These are phyloP conservation scores for Mustela lutreola DNA, from an alignment of 2,113 vertebrate species.

Conservation along the genomic window DNA sequence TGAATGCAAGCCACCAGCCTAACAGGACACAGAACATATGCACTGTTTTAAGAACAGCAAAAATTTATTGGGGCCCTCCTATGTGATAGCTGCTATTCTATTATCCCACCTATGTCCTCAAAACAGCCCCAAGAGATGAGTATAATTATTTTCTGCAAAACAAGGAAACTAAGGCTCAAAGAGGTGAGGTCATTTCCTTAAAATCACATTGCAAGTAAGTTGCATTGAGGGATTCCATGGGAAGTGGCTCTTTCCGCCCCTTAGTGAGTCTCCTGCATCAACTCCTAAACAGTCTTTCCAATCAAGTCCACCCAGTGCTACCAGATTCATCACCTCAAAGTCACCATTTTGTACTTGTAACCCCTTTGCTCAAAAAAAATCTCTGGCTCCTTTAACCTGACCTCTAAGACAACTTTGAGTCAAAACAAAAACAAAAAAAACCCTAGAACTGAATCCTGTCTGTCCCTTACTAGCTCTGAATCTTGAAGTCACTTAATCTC, in stretches of 20 bases:
- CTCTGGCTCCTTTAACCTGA: neutral
- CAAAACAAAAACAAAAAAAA: neutral
- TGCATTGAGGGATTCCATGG: neutral
- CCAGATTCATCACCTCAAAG: neutral
- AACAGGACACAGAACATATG: constrained; percentile 2
- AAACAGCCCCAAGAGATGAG: neutral
- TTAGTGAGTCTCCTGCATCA: neutral
- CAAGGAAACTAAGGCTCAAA: neutral
- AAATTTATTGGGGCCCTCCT: neutral
- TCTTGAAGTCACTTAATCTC: neutral
- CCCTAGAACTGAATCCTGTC: neutral
- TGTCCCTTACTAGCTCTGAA: constrained; percentile 5
- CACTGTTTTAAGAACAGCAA: neutral
- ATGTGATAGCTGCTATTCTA: neutral
- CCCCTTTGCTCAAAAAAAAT: neutral
- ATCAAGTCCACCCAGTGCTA: neutral
- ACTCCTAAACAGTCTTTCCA: neutral
- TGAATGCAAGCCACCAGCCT: neutral
- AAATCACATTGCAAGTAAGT: neutral
- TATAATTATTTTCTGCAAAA: neutral
- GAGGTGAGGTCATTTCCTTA: neutral
- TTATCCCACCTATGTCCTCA: neutral
- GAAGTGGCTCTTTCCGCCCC: neutral
- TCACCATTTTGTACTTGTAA: neutral
- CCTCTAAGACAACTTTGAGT: neutral